These are phyloP conservation scores for Sinocyclocheilus maitianheensis DNA, from an alignment of 2,113 vertebrate genomes.

Conservation along the genomic window DNA sequence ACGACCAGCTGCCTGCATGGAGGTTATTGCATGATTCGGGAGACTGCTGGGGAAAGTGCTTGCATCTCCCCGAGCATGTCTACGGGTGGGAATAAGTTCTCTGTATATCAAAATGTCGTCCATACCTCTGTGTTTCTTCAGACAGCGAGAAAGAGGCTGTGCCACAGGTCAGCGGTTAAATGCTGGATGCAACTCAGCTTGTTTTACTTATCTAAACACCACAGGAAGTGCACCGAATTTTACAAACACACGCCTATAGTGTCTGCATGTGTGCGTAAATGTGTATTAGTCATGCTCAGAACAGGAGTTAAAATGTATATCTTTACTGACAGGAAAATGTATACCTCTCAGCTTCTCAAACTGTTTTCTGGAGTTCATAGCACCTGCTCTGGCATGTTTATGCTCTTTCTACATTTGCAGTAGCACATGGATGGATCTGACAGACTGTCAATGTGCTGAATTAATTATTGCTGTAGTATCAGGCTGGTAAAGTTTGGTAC, in stretches of 20 bases:
- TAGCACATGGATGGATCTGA: background rate
- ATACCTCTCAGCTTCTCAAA: background rate
- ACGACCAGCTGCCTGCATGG: background rate
- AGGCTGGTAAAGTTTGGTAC: background rate
- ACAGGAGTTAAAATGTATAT: background rate
- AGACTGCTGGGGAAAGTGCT: background rate
- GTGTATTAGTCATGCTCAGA: conserved; percentile 9
- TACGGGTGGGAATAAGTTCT: background rate
- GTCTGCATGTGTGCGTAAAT: background rate
- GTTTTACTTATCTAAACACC: background rate
- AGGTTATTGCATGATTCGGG: background rate
- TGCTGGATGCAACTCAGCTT: background rate
- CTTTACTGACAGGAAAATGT: conserved; percentile 23
- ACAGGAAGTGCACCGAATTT: background rate
- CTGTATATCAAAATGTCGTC: background rate
- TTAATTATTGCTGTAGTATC: background rate
- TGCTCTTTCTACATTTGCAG: background rate
- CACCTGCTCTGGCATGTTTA: background rate
- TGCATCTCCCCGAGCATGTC: background rate
- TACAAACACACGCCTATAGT: background rate
- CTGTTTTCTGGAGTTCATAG: background rate
- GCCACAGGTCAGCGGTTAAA: conserved; percentile 5
- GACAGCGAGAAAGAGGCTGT: background rate
- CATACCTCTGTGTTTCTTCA: background rate
- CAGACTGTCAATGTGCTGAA: conserved; percentile 6